Evolutionary conservation across 2,888 invertebrate species (phyloP).

Genomic region (Parasteatoda lunata): DNA sequence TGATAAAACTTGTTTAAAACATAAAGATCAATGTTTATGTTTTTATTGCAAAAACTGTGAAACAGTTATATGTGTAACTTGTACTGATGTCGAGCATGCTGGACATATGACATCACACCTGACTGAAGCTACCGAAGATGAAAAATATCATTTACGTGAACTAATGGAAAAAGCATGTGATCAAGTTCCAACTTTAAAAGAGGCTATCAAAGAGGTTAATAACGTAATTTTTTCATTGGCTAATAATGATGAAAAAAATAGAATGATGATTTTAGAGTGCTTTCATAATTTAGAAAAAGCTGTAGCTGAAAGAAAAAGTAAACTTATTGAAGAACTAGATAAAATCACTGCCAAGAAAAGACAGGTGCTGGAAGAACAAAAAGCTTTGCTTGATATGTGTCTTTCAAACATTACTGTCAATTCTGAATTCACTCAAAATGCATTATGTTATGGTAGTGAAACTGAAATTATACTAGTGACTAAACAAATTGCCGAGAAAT

Average conservation of each 20-base stretch:
- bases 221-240: conserved; percentile 72
- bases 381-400: conserved; percentile 74
- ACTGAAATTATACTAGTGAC: conserved; percentile 76
- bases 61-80: conserved; percentile 76
- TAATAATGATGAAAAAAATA: conserved; percentile 71
- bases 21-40: conserved; percentile 69
- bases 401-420: conserved; percentile 75
- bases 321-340: conserved; percentile 73
- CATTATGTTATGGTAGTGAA: conserved; percentile 75
- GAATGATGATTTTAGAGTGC: conserved; percentile 72
- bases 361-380: conserved; percentile 73
- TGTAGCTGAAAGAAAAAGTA: conserved; percentile 73
- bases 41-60: conserved; percentile 77
- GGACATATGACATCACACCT: conserved; percentile 75
- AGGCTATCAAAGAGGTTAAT: conserved; percentile 73
- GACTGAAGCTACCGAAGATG: conserved; percentile 75
- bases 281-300: conserved; percentile 74
- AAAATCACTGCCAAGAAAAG: conserved; percentile 73
- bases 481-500: conserved; percentile 73
- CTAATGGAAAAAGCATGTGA: conserved; percentile 73
- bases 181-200: conserved; percentile 73
- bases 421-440: conserved; percentile 76
- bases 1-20: conserved; percentile 56
- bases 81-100: conserved; percentile 76
- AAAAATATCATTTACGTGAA: conserved; percentile 72